These are phyloP conservation scores for Pelochelys cantorii DNA, from an alignment of 2,797 vertebrate species.

Conservation along the genomic window DNA sequence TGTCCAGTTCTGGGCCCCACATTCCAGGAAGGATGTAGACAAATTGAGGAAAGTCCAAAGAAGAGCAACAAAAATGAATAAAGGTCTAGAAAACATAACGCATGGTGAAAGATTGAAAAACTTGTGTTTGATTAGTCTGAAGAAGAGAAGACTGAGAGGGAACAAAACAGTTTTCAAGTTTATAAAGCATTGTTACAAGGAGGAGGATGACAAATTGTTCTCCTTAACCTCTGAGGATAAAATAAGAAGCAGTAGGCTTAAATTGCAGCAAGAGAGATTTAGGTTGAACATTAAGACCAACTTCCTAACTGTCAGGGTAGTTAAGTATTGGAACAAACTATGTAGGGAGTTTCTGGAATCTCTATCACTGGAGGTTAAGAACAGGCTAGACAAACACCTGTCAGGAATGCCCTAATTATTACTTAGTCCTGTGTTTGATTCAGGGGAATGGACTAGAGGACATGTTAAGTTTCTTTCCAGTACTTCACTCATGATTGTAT, in stretches of 20 bases:
- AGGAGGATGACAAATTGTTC: neutral
- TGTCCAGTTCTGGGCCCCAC: neutral
- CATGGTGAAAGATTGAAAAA: neutral
- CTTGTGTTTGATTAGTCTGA: neutral
- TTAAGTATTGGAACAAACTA: neutral
- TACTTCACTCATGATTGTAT: neutral
- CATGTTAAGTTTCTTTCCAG: neutral
- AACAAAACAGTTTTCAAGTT: neutral
- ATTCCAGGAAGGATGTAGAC: neutral
- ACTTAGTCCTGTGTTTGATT: neutral
- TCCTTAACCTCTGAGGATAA: neutral
- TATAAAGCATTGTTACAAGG: neutral
- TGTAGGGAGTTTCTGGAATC: neutral
- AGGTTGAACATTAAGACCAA: neutral
- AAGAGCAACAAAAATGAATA: too few species aligned
- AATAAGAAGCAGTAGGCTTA: neutral
- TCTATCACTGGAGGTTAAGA: neutral
- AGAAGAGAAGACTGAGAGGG: neutral
- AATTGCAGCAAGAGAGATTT: neutral
- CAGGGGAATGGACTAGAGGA: neutral
- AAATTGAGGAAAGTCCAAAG: neutral
- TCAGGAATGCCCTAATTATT: neutral
- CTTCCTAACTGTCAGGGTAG: neutral
- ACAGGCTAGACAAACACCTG: neutral
- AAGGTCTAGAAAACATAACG: neutral